phyloP scores from a whole-genome alignment of 2,888 invertebrate species.

The Rhimphoctona megacephalus region DNA sequence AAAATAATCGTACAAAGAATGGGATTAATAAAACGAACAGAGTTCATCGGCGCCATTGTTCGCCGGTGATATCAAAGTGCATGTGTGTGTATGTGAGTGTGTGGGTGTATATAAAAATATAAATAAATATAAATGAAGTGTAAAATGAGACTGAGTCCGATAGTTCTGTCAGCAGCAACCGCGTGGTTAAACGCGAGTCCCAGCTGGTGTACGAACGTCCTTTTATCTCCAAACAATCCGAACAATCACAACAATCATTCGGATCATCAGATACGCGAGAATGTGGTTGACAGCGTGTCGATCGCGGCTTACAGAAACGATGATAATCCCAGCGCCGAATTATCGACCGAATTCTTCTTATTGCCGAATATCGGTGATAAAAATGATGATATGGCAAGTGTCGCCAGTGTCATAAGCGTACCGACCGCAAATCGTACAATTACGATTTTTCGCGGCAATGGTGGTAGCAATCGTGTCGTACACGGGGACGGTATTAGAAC shows the following conservation, averaged over 20 bases:
- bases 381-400: conserved; percentile 73
- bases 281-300: conserved; percentile 81
- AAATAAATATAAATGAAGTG: conserved; percentile 22
- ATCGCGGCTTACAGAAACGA: conserved; percentile 72
- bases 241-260: conserved; percentile 77
- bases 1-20: conserved; percentile 13
- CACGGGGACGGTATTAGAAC: conserved; percentile 73
- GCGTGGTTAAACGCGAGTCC: conserved; percentile 80
- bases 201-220: conserved; percentile 78
- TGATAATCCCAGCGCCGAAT: conserved; percentile 86
- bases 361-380: conserved; percentile 87
- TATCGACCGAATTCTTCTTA: conserved; percentile 94
- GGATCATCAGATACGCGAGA: conserved; percentile 68
- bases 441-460: conserved; percentile 77
- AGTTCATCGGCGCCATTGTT: conserved; percentile 40
- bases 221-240: conserved; percentile 67
- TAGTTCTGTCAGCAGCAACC: conserved; percentile 84
- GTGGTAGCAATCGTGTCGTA: conserved; percentile 63
- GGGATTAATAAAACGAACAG: conserved; percentile 56
- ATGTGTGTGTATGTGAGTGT: background rate
- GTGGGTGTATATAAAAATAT: conserved; percentile 10
- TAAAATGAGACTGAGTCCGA: conserved; percentile 80
- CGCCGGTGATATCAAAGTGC: conserved; percentile 52
- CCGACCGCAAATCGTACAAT: conserved; percentile 81
- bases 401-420: conserved; percentile 83